These are phyloP conservation scores for Brachionus calyciflorus DNA, from an alignment of 1,140 invertebrate species.

Conservation along the genomic window DNA sequence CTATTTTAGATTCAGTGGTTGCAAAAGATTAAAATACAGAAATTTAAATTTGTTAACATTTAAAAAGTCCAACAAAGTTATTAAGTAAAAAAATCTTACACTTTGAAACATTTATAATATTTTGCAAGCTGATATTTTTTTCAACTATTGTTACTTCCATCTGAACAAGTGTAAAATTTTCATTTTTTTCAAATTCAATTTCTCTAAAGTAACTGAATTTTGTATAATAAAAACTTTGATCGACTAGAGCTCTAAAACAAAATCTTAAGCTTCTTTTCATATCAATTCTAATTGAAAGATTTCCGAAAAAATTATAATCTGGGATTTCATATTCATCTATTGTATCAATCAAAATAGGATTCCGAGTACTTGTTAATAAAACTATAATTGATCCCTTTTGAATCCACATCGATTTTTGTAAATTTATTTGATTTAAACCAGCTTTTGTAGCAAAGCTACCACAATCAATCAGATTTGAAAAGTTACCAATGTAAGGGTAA, in stretches of 20 bases:
- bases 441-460: not conserved
- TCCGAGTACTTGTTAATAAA: not conserved
- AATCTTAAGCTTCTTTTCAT: not conserved
- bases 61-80: too few species aligned
- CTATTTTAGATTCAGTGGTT: too few species aligned
- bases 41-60: too few species aligned
- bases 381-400: not conserved
- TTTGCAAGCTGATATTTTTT: too few species aligned
- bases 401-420: not conserved
- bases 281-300: not conserved
- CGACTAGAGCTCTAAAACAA: not conserved
- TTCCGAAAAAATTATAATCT: not conserved
- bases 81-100: too few species aligned
- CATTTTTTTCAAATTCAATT: too few species aligned
- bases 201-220: too few species aligned
- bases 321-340: not conserved
- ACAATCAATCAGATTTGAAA: not conserved
- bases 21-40: too few species aligned
- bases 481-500: not conserved
- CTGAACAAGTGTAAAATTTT: too few species aligned
- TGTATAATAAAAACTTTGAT: too few species aligned
- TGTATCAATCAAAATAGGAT: not conserved
- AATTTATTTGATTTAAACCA: not conserved
- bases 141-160: too few species aligned
- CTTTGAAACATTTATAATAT: too few species aligned